phyloP scores from a whole-genome alignment of 37 sponge, comb jelly and placozoan genomes.

The Halichondria panicea region DNA sequence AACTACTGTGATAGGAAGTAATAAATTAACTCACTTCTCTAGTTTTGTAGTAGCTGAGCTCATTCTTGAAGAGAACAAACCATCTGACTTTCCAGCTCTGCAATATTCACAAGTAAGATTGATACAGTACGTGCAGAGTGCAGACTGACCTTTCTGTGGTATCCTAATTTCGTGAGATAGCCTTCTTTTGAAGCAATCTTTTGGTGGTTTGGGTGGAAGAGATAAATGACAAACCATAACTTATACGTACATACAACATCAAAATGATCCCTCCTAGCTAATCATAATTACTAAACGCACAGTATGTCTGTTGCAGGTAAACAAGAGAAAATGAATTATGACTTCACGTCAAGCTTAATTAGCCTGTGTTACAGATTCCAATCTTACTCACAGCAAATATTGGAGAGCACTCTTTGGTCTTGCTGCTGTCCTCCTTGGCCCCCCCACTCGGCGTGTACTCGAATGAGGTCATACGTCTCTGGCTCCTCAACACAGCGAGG shows the following conservation, averaged over 20 bases:
- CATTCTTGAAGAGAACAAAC: constrained; percentile 84
- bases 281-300: no score
- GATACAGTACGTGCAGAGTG: no score
- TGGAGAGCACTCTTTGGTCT: not conserved
- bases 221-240: not conserved
- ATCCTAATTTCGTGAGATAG: constrained; percentile 73
- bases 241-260: not conserved
- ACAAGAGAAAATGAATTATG: not conserved
- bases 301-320: not conserved
- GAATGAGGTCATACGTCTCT: constrained; percentile 47
- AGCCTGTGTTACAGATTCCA: no score
- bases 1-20: no score
- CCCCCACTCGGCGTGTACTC: constrained; percentile 69
- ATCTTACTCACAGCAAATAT: constrained; percentile 45
- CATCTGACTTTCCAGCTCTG: constrained; percentile 69
- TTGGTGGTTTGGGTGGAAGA: no score
- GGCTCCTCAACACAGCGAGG: constrained; percentile 68
- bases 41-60: constrained; percentile 64
- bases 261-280: not conserved
- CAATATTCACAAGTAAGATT: no score
- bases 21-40: constrained; percentile 54
- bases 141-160: constrained; percentile 45
- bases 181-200: constrained; percentile 80
- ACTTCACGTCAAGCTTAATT: not conserved
- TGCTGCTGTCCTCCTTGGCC: not conserved